These are phyloP conservation scores for Lepidocyrtoides sp. DNA, from an alignment of 2,888 invertebrate species.

Conservation along the genomic window DNA sequence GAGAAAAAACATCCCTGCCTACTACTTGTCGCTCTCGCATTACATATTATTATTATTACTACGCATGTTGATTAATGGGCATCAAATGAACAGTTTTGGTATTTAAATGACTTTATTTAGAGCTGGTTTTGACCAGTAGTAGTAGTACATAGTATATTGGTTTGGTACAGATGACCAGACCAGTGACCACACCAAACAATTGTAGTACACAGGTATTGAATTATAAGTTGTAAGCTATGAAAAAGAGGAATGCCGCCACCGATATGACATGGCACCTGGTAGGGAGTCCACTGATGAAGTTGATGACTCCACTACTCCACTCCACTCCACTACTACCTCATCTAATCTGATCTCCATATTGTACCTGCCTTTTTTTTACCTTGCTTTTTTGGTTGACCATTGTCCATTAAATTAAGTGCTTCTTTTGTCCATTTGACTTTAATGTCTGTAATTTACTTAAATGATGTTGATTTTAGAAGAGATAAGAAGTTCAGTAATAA, in stretches of 20 bases:
- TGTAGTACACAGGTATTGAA: neutral
- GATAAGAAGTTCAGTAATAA: conserved; percentile 17
- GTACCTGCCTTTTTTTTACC: too few species aligned
- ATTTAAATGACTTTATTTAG: conserved; percentile 25
- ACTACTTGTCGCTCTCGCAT: conserved; percentile 3
- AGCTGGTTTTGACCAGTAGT: neutral
- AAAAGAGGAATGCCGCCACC: conserved; percentile 4
- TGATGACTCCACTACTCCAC: neutral
- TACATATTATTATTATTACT: neutral
- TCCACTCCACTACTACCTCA: neutral
- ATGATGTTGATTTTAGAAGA: conserved; percentile 31
- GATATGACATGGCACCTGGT: neutral
- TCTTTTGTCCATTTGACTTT: conserved; percentile 8
- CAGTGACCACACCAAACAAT: conserved; percentile 13
- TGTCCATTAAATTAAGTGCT: neutral
- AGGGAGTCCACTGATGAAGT: conserved; percentile 27
- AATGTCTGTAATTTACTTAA: conserved; percentile 19
- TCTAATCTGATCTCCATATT: neutral
- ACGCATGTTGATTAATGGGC: neutral
- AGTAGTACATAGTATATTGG: neutral
- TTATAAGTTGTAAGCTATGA: too few species aligned
- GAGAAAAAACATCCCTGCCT: neutral
- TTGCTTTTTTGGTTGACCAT: neutral
- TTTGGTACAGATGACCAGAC: neutral
- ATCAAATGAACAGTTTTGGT: neutral